These are phyloP conservation scores for Austrofundulus limnaeus DNA, from an alignment of 2,113 vertebrate genomes.

Conservation along the genomic window DNA sequence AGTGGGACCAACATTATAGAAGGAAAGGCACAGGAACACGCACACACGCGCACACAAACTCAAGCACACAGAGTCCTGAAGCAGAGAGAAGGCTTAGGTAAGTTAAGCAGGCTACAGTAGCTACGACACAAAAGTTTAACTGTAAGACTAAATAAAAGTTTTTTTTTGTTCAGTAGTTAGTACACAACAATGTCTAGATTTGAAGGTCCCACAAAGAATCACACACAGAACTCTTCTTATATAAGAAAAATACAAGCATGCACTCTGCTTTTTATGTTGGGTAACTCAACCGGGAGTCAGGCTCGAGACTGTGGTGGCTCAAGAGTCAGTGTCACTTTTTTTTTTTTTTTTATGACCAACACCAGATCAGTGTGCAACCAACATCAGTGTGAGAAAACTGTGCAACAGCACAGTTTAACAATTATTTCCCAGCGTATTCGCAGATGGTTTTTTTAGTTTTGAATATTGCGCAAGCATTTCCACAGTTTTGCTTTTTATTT, in stretches of 20 bases:
- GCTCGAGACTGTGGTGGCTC: conserved; percentile 38
- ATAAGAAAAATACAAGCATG: conserved; percentile 72
- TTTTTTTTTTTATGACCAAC: conserved; percentile 44
- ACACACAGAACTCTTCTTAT: conserved; percentile 63
- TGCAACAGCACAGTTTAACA: conserved; percentile 36
- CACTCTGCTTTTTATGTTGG: conserved; percentile 64
- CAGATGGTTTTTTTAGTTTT: conserved; percentile 19
- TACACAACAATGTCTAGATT: conserved; percentile 67
- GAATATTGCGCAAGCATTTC: conserved; percentile 52
- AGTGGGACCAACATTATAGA: conserved; percentile 77
- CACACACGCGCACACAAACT: conserved; percentile 67
- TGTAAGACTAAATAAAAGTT: conserved; percentile 68
- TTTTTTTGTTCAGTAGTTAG: conserved; percentile 71
- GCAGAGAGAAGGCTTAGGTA: conserved; percentile 76
- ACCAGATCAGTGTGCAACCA: conserved; percentile 63
- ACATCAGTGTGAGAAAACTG: conserved; percentile 49
- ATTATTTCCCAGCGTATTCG: conserved; percentile 50
- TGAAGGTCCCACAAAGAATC: conserved; percentile 76
- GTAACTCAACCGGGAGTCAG: conserved; percentile 41
- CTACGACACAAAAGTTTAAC: conserved; percentile 77
- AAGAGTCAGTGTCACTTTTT: conserved; percentile 37
- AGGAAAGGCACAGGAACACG: conserved; percentile 80
- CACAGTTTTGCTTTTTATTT: conserved; percentile 36
- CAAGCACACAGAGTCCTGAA: conserved; percentile 78
- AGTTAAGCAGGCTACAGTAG: conserved; percentile 78